A percentile compares a stretch with the other conserved stretches of the same genome.
Evolutionary conservation across 2,888 invertebrate genomes (phyloP).

Genomic region (Ellobium chinense): DNA sequence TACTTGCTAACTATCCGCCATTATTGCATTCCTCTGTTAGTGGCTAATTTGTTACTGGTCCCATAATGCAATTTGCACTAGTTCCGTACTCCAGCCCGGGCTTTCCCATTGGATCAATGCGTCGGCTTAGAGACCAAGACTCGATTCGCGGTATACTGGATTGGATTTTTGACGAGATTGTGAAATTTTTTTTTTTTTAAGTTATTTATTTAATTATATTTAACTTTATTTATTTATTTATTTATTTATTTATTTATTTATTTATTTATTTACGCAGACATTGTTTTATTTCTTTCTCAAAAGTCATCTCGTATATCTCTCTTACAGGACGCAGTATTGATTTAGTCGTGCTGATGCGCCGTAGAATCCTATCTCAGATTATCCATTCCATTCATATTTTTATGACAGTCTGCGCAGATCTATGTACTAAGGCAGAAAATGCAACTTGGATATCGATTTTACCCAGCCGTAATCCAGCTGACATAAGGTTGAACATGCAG

Average conservation of each 20-base stretch:
- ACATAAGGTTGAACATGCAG: too few relatives aligned
- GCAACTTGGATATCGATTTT: too few relatives aligned
- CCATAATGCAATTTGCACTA: not conserved
- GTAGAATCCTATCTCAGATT: too few relatives aligned
- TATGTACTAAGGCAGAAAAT: too few relatives aligned
- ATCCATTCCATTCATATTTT: too few relatives aligned
- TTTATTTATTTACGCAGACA: not conserved
- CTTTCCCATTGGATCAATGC: not conserved
- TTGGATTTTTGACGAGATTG: not conserved
- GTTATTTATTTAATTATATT: not conserved
- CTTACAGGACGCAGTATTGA: too few relatives aligned
- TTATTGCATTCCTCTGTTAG: not conserved
- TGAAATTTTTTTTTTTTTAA: not conserved
- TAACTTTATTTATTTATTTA: not conserved
- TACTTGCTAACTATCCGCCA: not conserved
- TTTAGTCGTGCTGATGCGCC: too few relatives aligned
- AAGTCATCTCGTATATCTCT: too few relatives aligned
- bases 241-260: not conserved
- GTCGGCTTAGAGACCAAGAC: not conserved
- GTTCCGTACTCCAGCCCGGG: not conserved
- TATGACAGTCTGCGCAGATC: too few relatives aligned
- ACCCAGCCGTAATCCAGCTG: too few relatives aligned
- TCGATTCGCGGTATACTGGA: not conserved
- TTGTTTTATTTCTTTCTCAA: too few relatives aligned
- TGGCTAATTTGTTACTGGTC: not conserved